Base-by-base conservation (phyloP, 2,113 vertebrate genomes). In the Otus sunia region DNA sequence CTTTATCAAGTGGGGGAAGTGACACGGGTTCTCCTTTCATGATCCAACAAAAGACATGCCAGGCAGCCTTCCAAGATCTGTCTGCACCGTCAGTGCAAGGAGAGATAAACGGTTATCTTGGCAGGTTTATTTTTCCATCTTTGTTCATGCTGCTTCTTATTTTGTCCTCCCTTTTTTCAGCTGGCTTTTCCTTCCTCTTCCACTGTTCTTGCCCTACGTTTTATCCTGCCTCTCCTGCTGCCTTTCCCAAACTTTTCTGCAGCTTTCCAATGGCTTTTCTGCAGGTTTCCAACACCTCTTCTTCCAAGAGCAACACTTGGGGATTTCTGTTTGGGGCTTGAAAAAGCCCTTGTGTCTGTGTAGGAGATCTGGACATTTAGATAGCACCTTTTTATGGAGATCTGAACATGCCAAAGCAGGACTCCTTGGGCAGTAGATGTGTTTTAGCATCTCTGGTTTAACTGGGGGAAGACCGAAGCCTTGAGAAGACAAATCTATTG, bases 41-140 rank as follows among this genome's bases (percentile, higher is more conserved):
- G 68, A 72, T 80, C 78, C 59, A 67, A 59, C 86, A 90, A 67
- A 86, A 93, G 94, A 26, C 20, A 4, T 22, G 82, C 79, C 94
- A 93, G 96, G 87, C 94, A 92, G 71, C 87, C 63, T 94, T 94
- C 94, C 91, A 83, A 68, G 75, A 39, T 73, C 85, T 49, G 45
- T 50, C 68, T 63, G 60, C 55, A 16, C 50, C 10, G 0, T 45
- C 72, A 63, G 59, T 58, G 55, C 82, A 56, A 92, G 85, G 78
- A 92, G 90, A 86, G 94, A 96, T 53, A 86, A 95, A 21, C 15
- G 5, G 5, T 88, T 94, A 88, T 83, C 87, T 86, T 15, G 27
- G 47, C 67, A 56, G n/a, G 63, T 88, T 94, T 45, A 11, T 78
- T 94, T 63, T 80, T 52, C 88, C 0, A 0, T 86, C 94, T 90